Base-by-base conservation (phyloP, 2,113 vertebrate species). In the Perca flavescens region DNA sequence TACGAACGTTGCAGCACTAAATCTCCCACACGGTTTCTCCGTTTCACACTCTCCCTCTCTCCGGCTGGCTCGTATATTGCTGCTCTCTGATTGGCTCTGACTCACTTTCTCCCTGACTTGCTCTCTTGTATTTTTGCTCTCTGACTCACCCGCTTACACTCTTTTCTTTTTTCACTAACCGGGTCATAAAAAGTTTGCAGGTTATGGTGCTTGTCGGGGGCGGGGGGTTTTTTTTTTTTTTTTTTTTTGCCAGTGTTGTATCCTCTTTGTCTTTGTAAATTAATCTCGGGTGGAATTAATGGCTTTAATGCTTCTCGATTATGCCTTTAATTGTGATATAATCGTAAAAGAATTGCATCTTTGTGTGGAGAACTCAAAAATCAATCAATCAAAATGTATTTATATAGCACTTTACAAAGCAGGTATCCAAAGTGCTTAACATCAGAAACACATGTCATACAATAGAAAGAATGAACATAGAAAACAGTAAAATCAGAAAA, bases 1-100 rank as follows among this genome's bases (percentile, higher is more conserved):
- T 83, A 54, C 82, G 79, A 79, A 86, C 72, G 77, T 73, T 73
- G 72, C 63, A 15, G 80, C 76, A 63, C 36, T 89, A 86, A 92
- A 89, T 84, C 82, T 84, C 70, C 67, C 72, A 71, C 78, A 82
- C 54, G 5, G 21, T 49, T 74, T 34, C 53, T 43, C 10, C 73
- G 40, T 77, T 63, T 68, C 74, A 62, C 64, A 31, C 77, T 13
- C 74, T 40, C 67, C 53, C 74, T 25, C 40, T 21, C 40, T 21
- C n/a, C 4, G n/a, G 15, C 31, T 22, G n/a, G 1, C 70, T 53
- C 47, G 43, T n/a, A 5, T 9, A 15, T 14, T 7, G 34, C 82
- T 6, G 36, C 69, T 43, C 83, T 84, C 70, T 61, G 84, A 89
- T 87, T 91, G 80, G 77, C 80, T 85, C 49, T 21, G 74, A 79